Percentiles rank a stretch among this genome's conserved stretches.
Evolutionary conservation across 2,113 vertebrate genomes (phyloP).

Genomic region (Sapajus apella): DNA sequence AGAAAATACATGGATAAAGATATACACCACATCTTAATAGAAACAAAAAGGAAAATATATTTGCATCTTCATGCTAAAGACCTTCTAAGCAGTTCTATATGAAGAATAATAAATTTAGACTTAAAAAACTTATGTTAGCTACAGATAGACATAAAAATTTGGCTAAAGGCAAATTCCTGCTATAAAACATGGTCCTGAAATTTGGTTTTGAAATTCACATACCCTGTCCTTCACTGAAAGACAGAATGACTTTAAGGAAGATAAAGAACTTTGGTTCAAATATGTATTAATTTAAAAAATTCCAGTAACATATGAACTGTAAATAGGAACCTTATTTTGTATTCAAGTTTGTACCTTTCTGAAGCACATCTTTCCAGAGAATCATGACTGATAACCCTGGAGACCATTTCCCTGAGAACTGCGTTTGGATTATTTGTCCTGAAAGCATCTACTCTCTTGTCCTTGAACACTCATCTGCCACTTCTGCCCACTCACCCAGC

Average conservation of each 20-base stretch:
- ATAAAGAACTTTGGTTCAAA: neutral
- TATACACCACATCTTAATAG: neutral
- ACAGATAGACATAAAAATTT: slow-evolving; percentile 9
- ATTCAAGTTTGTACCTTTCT: neutral
- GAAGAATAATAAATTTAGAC: neutral
- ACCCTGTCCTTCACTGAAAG: neutral
- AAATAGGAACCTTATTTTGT: neutral
- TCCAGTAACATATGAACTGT: neutral
- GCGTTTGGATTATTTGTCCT: slow-evolving; percentile 1
- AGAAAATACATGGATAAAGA: neutral
- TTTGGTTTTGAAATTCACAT: slow-evolving; percentile 11
- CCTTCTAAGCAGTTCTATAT: neutral
- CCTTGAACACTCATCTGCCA: neutral
- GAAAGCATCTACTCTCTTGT: slow-evolving; percentile 5
- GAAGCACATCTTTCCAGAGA: neutral
- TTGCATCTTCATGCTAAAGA: neutral
- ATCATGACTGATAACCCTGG: neutral
- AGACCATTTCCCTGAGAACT: neutral
- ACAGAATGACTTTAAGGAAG: neutral
- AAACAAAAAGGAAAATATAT: slow-evolving; percentile 6
- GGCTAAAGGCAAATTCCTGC: neutral
- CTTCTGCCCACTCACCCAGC: slow-evolving; percentile 15
- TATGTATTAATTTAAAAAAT: neutral
- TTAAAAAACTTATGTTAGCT: neutral
- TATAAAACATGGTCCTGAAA: neutral